Conservation (phyloP, 2,888 invertebrate genomes). For the Melinaea marsaeus region DNA sequence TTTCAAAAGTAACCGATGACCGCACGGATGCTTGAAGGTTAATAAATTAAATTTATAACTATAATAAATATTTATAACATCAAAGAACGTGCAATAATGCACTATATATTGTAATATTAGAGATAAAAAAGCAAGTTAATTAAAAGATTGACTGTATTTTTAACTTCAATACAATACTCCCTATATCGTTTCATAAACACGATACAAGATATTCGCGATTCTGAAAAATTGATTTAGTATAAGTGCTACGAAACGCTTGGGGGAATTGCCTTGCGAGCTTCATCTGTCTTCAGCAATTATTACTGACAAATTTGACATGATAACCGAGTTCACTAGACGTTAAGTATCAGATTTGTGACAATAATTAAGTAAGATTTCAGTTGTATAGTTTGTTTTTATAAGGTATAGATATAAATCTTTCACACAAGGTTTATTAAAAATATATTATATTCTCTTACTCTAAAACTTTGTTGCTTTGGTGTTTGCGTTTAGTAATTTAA, state of each 20-base stretch:
- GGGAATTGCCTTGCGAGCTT: conserved; percentile 13
- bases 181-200: conserved; percentile 47
- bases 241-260: conserved; percentile 23
- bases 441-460: too few species aligned
- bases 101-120: not conserved
- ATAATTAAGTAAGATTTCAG: not conserved
- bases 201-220: conserved; percentile 18
- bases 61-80: not conserved
- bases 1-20: too few species aligned
- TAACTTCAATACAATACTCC: not conserved
- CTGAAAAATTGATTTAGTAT: conserved; percentile 47
- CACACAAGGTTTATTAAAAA: too few species aligned
- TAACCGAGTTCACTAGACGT: not conserved
- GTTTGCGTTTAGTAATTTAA: too few species aligned
- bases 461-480: too few species aligned
- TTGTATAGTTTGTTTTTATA: conserved; percentile 8
- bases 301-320: conserved; percentile 2
- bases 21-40: too few species aligned
- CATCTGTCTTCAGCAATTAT: conserved; percentile 10
- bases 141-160: not conserved
- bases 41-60: too few species aligned
- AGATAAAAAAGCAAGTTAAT: not conserved
- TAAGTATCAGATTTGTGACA: conserved; percentile 1
- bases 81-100: not conserved
- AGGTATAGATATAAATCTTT: not conserved